Percentiles rank a stretch among this genome's conserved stretches.
These are phyloP conservation scores for Iselma pallidipennis DNA, from an alignment of 2,888 invertebrate species.

Conservation along the genomic window DNA sequence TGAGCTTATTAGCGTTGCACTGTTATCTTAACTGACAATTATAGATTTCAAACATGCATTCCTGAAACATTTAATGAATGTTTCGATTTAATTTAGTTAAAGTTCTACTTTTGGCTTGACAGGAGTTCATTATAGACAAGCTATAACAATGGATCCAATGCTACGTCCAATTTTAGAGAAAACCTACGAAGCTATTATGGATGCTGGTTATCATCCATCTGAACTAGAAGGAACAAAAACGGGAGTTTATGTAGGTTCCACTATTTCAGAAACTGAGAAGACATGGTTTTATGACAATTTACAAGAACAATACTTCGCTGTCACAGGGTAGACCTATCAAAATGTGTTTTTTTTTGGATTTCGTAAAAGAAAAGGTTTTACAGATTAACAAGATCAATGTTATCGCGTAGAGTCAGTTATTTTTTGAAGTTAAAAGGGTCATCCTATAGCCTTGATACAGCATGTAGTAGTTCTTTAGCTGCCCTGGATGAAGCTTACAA, in stretches of 20 bases:
- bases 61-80: not conserved
- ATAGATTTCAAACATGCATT: too few relatives aligned
- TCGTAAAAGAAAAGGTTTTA: too few relatives aligned
- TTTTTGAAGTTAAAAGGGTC: constrained; percentile 86
- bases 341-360: not conserved
- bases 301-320: constrained; percentile 60
- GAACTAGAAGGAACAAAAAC: constrained; percentile 72
- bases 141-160: constrained; percentile 61
- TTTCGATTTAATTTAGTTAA: not conserved
- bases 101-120: not conserved
- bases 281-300: constrained; percentile 74
- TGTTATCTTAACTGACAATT: too few relatives aligned
- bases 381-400: constrained; percentile 85
- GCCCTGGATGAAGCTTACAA: constrained; percentile 80
- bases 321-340: constrained; percentile 58
- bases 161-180: constrained; percentile 63
- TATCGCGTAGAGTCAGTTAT: constrained; percentile 86
- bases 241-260: constrained; percentile 79
- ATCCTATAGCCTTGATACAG: constrained; percentile 85
- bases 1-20: too few relatives aligned
- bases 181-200: constrained; percentile 63
- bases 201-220: constrained; percentile 69
- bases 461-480: constrained; percentile 87
- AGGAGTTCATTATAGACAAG: constrained; percentile 63
- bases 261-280: constrained; percentile 77